phyloP scores from a whole-genome alignment of 2,888 invertebrate genomes.

The Agrotis ipsilon region DNA sequence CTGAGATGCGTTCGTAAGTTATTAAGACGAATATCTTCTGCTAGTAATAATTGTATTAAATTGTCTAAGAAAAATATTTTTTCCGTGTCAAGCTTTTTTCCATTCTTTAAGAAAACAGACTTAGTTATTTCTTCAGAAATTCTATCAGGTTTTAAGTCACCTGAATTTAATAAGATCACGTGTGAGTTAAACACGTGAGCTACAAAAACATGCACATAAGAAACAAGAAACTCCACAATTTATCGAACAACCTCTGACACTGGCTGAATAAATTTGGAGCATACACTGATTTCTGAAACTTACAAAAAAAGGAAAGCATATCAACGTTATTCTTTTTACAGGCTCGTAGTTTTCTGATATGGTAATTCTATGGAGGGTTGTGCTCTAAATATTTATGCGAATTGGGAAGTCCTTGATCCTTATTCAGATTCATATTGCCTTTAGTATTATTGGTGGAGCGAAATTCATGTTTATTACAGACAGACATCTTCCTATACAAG shows the following conservation, averaged over 20 bases:
- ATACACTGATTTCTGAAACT: slow-evolving; percentile 25
- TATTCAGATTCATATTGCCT: slow-evolving; percentile 23
- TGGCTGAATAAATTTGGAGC: slow-evolving; percentile 48
- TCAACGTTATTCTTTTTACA: slow-evolving; percentile 18
- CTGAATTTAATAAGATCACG: slow-evolving; percentile 17
- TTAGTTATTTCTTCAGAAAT: slow-evolving; percentile 5
- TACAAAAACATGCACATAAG: slow-evolving; percentile 13
- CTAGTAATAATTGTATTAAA: slow-evolving; percentile 9
- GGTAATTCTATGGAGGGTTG: slow-evolving; percentile 42
- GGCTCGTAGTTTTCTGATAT: slow-evolving; percentile 24
- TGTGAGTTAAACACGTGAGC: slow-evolving; percentile 11
- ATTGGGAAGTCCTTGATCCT: slow-evolving; percentile 17
- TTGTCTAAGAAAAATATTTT: neutral
- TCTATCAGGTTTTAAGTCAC: neutral
- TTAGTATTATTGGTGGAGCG: neutral
- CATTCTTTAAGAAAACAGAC: neutral
- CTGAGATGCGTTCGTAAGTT: neutral
- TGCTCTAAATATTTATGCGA: slow-evolving; percentile 24
- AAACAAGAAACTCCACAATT: slow-evolving; percentile 15
- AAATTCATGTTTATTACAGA: neutral
- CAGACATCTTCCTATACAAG: neutral
- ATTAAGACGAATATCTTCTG: slow-evolving; percentile 1
- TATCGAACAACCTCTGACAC: slow-evolving; percentile 40
- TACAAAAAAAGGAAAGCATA: slow-evolving; percentile 22
- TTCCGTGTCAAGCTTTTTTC: neutral